Conservation (phyloP, 2,888 invertebrate genomes). For the Pelosia muscerda region DNA sequence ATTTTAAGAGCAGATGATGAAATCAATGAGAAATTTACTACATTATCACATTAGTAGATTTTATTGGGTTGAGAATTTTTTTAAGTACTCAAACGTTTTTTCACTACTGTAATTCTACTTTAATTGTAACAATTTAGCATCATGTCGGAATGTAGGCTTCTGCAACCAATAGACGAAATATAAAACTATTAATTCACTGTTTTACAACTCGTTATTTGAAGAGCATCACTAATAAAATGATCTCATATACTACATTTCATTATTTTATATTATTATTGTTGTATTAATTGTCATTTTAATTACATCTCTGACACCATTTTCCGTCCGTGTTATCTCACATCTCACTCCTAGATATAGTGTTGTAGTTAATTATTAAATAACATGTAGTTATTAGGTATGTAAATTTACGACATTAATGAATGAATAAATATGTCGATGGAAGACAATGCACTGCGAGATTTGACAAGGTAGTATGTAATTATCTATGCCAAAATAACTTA, state of each 20-base stretch:
- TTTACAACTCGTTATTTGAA: neutral
- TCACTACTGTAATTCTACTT: neutral
- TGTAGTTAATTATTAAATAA: constrained; percentile 27
- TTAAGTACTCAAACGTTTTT: too few species aligned
- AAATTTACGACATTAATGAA: constrained; percentile 32
- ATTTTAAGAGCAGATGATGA: too few species aligned
- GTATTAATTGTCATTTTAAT: constrained; percentile 6
- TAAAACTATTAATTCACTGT: too few species aligned
- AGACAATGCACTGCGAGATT: constrained; percentile 79
- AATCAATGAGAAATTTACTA: too few species aligned
- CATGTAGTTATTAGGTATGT: constrained; percentile 29
- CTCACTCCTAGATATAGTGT: constrained; percentile 38
- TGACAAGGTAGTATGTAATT: constrained; percentile 75
- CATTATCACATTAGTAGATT: too few species aligned
- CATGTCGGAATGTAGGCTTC: neutral
- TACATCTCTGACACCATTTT: constrained; percentile 29
- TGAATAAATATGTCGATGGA: constrained; percentile 51
- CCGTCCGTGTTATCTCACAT: constrained; percentile 43
- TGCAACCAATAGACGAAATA: neutral
- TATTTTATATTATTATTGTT: too few species aligned
- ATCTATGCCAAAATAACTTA: constrained; percentile 58
- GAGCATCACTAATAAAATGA: neutral
- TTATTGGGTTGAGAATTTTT: too few species aligned
- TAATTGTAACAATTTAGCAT: neutral
- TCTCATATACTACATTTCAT: too few species aligned